Evolutionary conservation across 2,888 invertebrate genomes (phyloP).

Genomic region (Geotrupes spiniger): DNA sequence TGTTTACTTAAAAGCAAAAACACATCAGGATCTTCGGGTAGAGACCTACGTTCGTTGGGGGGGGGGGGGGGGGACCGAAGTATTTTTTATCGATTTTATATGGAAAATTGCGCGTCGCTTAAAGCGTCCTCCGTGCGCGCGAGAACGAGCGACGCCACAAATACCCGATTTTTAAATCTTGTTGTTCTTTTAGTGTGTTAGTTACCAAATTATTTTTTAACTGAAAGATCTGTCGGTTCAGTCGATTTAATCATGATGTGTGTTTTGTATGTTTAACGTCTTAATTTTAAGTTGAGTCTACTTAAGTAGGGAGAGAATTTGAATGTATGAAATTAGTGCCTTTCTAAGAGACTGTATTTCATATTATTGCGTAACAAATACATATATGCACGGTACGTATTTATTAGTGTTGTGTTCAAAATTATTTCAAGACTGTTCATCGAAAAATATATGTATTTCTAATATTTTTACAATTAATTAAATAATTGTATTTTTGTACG

Average conservation of each 20-base stretch:
- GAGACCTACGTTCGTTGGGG: too few species aligned
- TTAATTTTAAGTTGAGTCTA: background rate
- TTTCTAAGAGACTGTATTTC: constrained; percentile 11
- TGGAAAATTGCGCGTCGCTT: background rate
- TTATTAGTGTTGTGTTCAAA: constrained; percentile 6
- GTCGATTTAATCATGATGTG: background rate
- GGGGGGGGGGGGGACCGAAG: too few species aligned
- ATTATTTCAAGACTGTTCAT: constrained; percentile 4
- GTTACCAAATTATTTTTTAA: constrained; percentile 5
- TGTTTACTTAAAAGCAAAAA: too few species aligned
- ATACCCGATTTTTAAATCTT: too few species aligned
- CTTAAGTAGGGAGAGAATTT: background rate
- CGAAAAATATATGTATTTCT: constrained; percentile 1
- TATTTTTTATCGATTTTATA: too few species aligned
- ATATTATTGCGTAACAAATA: constrained; percentile 4
- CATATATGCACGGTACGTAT: background rate
- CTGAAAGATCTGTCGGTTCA: background rate
- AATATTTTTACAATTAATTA: too few species aligned
- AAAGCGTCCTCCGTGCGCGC: background rate
- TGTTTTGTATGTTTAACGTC: background rate
- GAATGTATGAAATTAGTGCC: constrained; percentile 9
- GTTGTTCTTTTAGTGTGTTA: constrained; percentile 6
- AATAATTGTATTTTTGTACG: too few species aligned
- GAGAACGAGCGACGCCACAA: too few species aligned
- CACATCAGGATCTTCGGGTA: too few species aligned